Conservation (phyloP, 2,888 invertebrate species). For the Sphaeridia pumilis region DNA sequence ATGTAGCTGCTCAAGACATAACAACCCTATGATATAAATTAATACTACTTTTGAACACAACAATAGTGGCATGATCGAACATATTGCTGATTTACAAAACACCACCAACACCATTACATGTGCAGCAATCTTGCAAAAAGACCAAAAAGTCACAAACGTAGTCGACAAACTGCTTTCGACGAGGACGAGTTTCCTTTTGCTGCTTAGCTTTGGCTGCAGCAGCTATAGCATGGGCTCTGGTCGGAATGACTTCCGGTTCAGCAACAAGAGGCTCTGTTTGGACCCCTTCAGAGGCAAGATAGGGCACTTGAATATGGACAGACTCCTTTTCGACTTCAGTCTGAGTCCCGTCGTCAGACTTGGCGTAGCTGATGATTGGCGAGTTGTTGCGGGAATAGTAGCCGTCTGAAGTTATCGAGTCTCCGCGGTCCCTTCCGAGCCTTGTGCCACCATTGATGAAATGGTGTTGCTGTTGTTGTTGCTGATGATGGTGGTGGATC, state of each 20-base stretch:
- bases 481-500: too few relatives aligned
- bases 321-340: background rate
- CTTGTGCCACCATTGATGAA: too few relatives aligned
- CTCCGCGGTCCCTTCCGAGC: too few relatives aligned
- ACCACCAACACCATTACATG: background rate
- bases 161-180: too few relatives aligned
- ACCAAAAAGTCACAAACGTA: background rate
- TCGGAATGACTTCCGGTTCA: background rate
- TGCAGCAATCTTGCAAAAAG: slow-evolving; percentile 1
- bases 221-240: background rate
- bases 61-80: background rate
- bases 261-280: background rate
- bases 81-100: too few relatives aligned
- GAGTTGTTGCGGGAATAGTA: too few relatives aligned
- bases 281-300: background rate
- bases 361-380: background rate
- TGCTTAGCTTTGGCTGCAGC: background rate
- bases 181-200: background rate
- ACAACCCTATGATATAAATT: too few relatives aligned
- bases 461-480: too few relatives aligned
- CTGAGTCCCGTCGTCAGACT: background rate
- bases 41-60: too few relatives aligned
- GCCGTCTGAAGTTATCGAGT: too few relatives aligned
- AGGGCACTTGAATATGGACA: background rate
- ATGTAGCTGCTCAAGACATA: too few relatives aligned